Conservation (phyloP, 2,888 invertebrate species). For the Lepidocyrtinus sp. region DNA sequence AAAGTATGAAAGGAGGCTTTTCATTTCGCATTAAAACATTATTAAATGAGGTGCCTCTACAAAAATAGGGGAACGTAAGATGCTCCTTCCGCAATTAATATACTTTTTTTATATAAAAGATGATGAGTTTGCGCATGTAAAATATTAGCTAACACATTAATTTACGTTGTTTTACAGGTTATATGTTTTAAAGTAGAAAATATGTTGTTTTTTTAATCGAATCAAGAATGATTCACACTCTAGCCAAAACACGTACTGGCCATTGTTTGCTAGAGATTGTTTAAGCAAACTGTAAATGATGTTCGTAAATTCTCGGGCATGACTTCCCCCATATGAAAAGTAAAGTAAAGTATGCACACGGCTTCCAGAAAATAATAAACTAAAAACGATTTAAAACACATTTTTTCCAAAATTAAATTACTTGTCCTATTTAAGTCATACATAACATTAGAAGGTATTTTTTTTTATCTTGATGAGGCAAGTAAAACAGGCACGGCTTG, state of each 20-base stretch:
- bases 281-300: neutral
- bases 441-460: too few relatives aligned
- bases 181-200: neutral
- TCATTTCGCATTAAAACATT: neutral
- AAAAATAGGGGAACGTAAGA: neutral
- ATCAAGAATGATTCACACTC: neutral
- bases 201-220: neutral
- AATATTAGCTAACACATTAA: slow-evolving; percentile 12
- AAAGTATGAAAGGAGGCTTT: slow-evolving; percentile 6
- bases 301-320: neutral
- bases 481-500: too few relatives aligned
- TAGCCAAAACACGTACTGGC: neutral
- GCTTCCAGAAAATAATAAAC: slow-evolving; percentile 4
- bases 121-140: slow-evolving; percentile 15
- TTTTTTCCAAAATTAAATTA: slow-evolving; percentile 12
- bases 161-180: slow-evolving; percentile 6
- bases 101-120: slow-evolving; percentile 4
- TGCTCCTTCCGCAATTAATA: neutral
- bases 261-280: neutral
- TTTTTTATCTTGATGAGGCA: too few relatives aligned
- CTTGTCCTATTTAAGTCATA: slow-evolving; percentile 5
- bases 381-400: neutral
- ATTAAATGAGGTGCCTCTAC: neutral
- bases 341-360: neutral
- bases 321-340: slow-evolving; percentile 6